Conservation (phyloP, 1,140 invertebrate genomes). For the Trachymyrmex cornetzi region DNA sequence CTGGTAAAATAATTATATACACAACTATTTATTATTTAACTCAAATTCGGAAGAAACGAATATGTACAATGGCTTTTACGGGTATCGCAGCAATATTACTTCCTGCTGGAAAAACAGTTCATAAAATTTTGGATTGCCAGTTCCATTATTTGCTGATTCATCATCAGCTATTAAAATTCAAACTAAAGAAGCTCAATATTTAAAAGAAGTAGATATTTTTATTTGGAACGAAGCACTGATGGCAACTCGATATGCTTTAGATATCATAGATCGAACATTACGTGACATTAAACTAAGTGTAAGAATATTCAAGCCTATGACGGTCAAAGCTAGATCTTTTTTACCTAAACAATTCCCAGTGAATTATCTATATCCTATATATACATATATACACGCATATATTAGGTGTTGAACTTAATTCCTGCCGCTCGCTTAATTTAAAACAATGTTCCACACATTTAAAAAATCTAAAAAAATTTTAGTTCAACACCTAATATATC, state of each 20-base stretch:
- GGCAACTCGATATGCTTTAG: not conserved
- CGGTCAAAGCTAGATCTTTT: too few relatives aligned
- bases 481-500: too few relatives aligned
- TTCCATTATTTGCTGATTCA: constrained; percentile 10
- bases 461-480: too few relatives aligned
- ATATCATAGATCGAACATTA: not conserved
- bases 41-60: not conserved
- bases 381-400: too few relatives aligned
- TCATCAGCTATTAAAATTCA: not conserved
- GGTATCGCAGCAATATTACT: not conserved
- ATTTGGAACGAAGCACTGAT: not conserved
- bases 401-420: too few relatives aligned
- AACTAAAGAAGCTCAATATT: not conserved
- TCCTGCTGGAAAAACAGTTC: not conserved
- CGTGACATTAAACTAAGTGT: not conserved
- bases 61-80: not conserved
- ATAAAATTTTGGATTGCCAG: not conserved
- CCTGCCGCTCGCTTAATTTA: too few relatives aligned
- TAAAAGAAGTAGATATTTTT: not conserved
- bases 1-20: not conserved
- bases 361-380: too few relatives aligned
- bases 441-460: too few relatives aligned
- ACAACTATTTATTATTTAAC: not conserved
- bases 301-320: too few relatives aligned
- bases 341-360: too few relatives aligned